Conservation (phyloP, 2,888 invertebrate species). For the Rotaria sp. region DNA sequence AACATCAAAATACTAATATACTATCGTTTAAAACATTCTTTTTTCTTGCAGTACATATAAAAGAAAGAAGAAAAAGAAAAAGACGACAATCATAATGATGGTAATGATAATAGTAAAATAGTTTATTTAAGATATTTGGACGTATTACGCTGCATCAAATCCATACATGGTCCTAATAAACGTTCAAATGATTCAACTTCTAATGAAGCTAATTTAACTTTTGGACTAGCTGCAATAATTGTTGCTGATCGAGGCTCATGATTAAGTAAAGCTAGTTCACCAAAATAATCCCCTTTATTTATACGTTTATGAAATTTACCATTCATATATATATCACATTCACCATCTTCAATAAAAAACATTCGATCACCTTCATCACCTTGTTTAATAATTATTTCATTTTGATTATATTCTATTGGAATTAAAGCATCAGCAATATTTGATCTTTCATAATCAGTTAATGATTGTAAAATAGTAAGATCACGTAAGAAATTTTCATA, state of each 20-base stretch:
- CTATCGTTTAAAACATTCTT: neutral
- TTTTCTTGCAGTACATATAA: neutral
- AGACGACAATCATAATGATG: neutral
- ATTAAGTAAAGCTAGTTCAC: conserved; percentile 89
- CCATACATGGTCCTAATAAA: conserved; percentile 92
- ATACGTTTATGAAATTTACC: conserved; percentile 63
- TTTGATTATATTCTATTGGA: conserved; percentile 69
- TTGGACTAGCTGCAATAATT: conserved; percentile 66
- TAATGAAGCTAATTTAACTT: conserved; percentile 82
- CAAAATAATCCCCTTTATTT: conserved; percentile 75
- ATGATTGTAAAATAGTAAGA: conserved; percentile 87
- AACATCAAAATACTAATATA: neutral
- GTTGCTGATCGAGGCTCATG: conserved; percentile 87
- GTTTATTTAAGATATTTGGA: conserved; percentile 66
- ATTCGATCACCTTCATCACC: conserved; percentile 89
- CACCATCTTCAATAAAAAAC: conserved; percentile 92
- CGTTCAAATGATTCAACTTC: conserved; percentile 96
- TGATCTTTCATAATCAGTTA: conserved; percentile 90
- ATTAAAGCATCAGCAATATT: conserved; percentile 89
- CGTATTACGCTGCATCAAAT: conserved; percentile 94
- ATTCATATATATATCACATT: conserved; percentile 75
- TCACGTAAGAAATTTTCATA: conserved; percentile 85
- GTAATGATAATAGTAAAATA: neutral
- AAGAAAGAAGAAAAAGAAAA: neutral
- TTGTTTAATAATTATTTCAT: conserved; percentile 81